Evolutionary conservation across 1,140 invertebrate species (phyloP).

Genomic region (Megalopta genalis): DNA sequence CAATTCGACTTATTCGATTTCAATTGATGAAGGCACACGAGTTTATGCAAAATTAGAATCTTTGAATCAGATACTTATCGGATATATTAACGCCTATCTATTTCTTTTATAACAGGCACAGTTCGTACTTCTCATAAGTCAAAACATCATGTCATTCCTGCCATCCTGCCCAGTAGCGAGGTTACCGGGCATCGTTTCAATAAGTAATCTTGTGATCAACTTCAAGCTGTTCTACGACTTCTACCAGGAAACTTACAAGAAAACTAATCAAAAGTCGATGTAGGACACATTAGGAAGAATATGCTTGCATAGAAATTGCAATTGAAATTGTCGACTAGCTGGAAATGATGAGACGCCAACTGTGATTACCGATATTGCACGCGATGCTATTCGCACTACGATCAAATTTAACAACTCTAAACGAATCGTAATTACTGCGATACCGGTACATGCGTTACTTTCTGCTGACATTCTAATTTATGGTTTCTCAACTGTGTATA

Average conservation of each 20-base stretch:
- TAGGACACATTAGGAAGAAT: background rate
- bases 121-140: background rate
- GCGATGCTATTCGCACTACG: too few species aligned
- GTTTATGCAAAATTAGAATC: background rate
- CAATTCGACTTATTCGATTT: too few species aligned
- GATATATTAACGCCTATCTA: background rate
- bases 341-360: too few species aligned
- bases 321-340: too few species aligned
- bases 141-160: background rate
- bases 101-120: constrained; percentile 36
- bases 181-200: background rate
- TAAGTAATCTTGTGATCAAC: constrained; percentile 29
- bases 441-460: too few species aligned
- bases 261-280: background rate
- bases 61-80: background rate
- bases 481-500: too few species aligned
- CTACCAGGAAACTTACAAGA: constrained; percentile 37
- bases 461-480: too few species aligned
- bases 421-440: too few species aligned
- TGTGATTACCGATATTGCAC: too few species aligned
- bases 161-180: constrained; percentile 10
- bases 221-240: constrained; percentile 50
- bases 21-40: too few species aligned
- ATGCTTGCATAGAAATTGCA: too few species aligned
- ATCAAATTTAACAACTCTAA: too few species aligned